phyloP scores from a whole-genome alignment of 2,113 vertebrate genomes.

The Hiodon alosoides region DNA sequence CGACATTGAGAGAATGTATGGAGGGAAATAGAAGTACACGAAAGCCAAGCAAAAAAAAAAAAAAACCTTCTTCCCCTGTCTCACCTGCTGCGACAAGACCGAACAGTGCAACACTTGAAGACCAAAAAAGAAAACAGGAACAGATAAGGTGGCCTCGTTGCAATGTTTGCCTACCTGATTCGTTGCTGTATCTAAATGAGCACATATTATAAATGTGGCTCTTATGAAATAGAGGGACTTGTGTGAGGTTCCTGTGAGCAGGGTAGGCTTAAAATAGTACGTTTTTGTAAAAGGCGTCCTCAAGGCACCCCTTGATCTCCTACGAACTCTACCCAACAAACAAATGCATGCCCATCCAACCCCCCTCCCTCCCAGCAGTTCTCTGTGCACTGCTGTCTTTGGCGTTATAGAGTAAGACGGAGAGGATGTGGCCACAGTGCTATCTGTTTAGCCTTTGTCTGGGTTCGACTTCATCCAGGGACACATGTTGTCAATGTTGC shows the following conservation, averaged over 20 bases:
- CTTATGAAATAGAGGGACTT: too few species aligned
- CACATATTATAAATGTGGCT: neutral
- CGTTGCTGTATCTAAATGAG: conserved; percentile 1
- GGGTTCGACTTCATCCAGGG: neutral
- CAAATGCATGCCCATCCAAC: too few species aligned
- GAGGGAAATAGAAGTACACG: conserved; percentile 60
- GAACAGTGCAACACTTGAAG: conserved; percentile 69
- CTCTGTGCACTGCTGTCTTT: neutral
- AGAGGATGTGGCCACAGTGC: conserved; percentile 15
- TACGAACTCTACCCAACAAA: too few species aligned
- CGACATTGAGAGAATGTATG: conserved; percentile 90
- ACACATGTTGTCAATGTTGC: neutral
- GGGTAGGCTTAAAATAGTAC: too few species aligned
- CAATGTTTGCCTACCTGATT: conserved; percentile 35
- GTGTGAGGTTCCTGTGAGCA: too few species aligned
- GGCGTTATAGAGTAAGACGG: conserved; percentile 46
- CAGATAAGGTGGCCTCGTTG: conserved; percentile 18
- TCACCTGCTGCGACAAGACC: conserved; percentile 39
- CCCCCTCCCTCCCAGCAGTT: neutral
- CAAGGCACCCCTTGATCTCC: too few species aligned
- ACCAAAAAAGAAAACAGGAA: conserved; percentile 37
- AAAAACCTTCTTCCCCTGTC: conserved; percentile 15
- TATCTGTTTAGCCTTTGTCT: conserved; percentile 40
- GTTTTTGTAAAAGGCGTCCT: too few species aligned
- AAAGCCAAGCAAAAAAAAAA: conserved; percentile 13